Base-by-base conservation (phyloP, 2,113 vertebrate species). In the Dunckerocampus dactyliophorus region DNA sequence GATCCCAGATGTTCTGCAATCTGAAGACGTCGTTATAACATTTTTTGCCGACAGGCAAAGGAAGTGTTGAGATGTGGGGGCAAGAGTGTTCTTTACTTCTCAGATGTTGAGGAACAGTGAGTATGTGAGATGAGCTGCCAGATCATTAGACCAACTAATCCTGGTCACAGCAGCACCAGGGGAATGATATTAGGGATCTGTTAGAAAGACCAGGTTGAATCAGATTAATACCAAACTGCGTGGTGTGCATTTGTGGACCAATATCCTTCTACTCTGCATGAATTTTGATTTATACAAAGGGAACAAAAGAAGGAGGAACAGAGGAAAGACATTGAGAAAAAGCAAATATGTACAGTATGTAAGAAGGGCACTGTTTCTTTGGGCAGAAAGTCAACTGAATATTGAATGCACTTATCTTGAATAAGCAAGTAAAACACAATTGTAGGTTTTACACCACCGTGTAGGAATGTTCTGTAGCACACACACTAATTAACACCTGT, bases 161-260 rank as follows among this genome's bases (percentile, higher is more conserved):
- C 88, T 70, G 82, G 85, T 85, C 78, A 67, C 83, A 65, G 83
- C 82, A 79, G 82, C 82, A 68, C 56, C 55, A 43, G 74, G 60
- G 75, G 88, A 89, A 90, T 88, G 78, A 88, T 89, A 90, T 91
- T 89, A 89, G 82, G 87, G 81, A 84, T 81, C 83, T 82, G 87
- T 89, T 88, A 88, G 81, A 69, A 75, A 67, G 83, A 73, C 83
- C 76, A 76, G 76, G 75, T 84, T 84, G 85, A 89, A 91, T 91
- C 90, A 88, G 88, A 92, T 90, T 90, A 89, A 85, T 85, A 88
- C 80, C 82, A 85, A 89, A 88, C 89, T 83, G 84, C 78, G 71
- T 84, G 80, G 84, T 89, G 85, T 82, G 86, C 88, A 81, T 83
- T 87, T 82, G 81, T 61, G 61, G 79, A 77, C 69, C 80, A 77